These are phyloP conservation scores for Pipistrellus pipistrellus DNA, from an alignment of 2,797 vertebrate species.

Conservation along the genomic window DNA sequence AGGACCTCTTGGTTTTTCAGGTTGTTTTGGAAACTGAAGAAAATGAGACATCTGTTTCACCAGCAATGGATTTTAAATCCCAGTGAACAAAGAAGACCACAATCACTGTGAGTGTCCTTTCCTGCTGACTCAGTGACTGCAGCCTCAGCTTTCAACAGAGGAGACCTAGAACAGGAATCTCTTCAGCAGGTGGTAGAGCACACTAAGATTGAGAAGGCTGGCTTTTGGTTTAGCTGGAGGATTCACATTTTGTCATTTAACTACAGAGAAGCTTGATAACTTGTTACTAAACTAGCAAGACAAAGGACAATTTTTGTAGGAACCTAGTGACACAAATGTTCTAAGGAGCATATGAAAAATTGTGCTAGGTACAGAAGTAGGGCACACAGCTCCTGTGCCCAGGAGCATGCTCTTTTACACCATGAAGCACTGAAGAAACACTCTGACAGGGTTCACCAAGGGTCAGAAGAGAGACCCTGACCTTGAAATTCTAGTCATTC, in stretches of 20 bases:
- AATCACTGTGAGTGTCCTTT: background rate
- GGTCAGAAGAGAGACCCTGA: background rate
- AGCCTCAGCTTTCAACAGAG: background rate
- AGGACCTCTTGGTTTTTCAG: background rate
- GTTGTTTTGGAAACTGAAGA: background rate
- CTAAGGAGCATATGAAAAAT: background rate
- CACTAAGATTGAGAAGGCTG: background rate
- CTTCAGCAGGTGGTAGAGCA: background rate
- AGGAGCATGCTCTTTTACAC: background rate
- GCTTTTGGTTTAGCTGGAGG: background rate
- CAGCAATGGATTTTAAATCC: background rate
- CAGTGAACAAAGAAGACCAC: background rate
- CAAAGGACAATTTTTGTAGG: background rate
- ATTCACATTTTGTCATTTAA: background rate
- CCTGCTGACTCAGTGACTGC: background rate
- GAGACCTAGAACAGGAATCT: background rate
- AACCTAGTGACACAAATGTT: background rate
- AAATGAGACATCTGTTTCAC: background rate
- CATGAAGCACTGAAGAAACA: background rate
- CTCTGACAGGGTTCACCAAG: background rate
- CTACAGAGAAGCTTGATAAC: background rate
- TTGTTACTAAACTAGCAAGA: background rate
- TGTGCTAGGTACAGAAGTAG: too few species aligned
- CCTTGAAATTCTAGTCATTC: accelerated
- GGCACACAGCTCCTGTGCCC: too few species aligned